Conservation (phyloP, 1,140 invertebrate genomes). For the Antheraea pernyi region DNA sequence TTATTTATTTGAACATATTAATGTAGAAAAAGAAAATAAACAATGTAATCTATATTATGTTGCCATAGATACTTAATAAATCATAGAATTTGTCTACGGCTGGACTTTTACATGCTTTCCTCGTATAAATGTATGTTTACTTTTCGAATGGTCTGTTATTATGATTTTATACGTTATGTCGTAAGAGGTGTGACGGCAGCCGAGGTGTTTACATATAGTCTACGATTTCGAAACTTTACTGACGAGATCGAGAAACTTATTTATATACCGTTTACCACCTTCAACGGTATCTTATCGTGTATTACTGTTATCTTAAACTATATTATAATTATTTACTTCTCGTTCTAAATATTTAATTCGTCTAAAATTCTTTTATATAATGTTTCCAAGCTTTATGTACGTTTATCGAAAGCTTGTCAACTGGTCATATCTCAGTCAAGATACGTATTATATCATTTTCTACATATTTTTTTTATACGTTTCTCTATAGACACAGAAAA, state of each 20-base stretch:
- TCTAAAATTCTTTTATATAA: too few relatives aligned
- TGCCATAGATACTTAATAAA: too few relatives aligned
- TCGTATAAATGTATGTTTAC: neutral
- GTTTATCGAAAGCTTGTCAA: too few relatives aligned
- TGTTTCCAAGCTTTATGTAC: too few relatives aligned
- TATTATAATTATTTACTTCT: neutral
- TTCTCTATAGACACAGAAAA: too few relatives aligned
- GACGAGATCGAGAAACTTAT: slow-evolving; percentile 23
- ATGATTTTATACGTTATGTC: slow-evolving; percentile 21
- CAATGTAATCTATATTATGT: too few relatives aligned
- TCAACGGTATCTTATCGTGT: slow-evolving; percentile 3
- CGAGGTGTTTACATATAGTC: slow-evolving; percentile 29
- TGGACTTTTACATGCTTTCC: neutral
- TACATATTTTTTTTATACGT: too few relatives aligned
- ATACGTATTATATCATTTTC: too few relatives aligned
- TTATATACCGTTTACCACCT: slow-evolving; percentile 19
- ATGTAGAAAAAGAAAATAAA: too few relatives aligned
- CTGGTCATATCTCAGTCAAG: too few relatives aligned
- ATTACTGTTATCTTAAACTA: neutral
- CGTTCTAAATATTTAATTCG: neutral
- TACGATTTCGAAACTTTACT: slow-evolving; percentile 34
- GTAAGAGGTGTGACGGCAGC: slow-evolving; percentile 21
- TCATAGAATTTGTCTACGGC: too few relatives aligned
- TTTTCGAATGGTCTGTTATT: slow-evolving; percentile 11
- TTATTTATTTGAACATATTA: too few relatives aligned